Conservation (phyloP, 2,888 invertebrate genomes). For the Drosophila picticornis region DNA sequence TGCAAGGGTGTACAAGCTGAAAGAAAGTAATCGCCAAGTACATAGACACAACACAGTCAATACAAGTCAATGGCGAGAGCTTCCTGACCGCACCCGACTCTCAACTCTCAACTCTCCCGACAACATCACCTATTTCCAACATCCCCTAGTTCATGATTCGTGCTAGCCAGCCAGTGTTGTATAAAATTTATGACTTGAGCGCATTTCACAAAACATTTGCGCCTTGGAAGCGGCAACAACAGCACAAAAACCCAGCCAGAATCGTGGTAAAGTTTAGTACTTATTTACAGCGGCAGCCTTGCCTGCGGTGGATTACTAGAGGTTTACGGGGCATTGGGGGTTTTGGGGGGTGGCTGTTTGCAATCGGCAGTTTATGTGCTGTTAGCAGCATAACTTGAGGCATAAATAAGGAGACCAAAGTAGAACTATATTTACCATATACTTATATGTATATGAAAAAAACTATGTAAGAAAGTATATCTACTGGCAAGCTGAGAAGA, state of each 20-base stretch:
- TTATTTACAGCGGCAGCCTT: constrained; percentile 66
- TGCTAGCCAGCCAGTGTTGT: constrained; percentile 52
- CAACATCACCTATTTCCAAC: neutral
- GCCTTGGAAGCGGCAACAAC: constrained; percentile 59
- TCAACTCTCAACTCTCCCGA: neutral
- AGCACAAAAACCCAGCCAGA: constrained; percentile 48
- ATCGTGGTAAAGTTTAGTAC: constrained; percentile 75
- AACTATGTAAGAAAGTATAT: neutral
- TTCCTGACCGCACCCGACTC: constrained; percentile 18
- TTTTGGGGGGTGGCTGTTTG: constrained; percentile 28
- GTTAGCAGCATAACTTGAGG: constrained; percentile 73
- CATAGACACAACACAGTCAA: constrained; percentile 72
- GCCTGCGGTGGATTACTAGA: constrained; percentile 57
- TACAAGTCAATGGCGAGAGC: constrained; percentile 71
- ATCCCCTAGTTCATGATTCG: neutral
- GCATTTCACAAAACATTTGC: constrained; percentile 79
- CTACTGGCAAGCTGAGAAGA: constrained; percentile 21
- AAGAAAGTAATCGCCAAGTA: constrained; percentile 64
- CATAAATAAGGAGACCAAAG: constrained; percentile 72
- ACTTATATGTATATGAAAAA: neutral
- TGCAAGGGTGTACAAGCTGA: constrained; percentile 14
- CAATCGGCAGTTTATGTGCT: constrained; percentile 74
- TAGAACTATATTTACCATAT: constrained; percentile 57
- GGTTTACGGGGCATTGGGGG: constrained; percentile 12
- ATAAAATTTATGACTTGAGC: constrained; percentile 78